A percentile compares a stretch with the other conserved stretches of the same genome.
Evolutionary conservation across 2,113 vertebrate species (phyloP).

Genomic region (Pholis gunnellus): DNA sequence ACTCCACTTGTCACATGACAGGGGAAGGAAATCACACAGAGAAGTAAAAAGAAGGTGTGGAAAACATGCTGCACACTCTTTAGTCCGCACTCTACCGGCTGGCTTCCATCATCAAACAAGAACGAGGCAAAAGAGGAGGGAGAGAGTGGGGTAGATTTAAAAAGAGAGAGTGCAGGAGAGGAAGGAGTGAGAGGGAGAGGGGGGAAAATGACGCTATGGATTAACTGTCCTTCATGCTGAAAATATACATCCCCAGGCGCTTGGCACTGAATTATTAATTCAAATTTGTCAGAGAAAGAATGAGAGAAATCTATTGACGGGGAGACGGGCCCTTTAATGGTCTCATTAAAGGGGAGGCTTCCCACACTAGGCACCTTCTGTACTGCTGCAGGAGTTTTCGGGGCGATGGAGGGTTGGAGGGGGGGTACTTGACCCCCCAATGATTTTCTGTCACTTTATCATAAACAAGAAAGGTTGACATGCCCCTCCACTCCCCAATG

Average conservation of each 20-base stretch:
- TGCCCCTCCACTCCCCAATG: conserved; percentile 52
- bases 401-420: conserved; percentile 58
- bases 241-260: conserved; percentile 87
- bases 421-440: conserved; percentile 82
- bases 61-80: conserved; percentile 57
- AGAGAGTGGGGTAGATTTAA: conserved; percentile 36
- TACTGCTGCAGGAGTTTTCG: conserved; percentile 80
- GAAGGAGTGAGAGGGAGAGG: conserved; percentile 16
- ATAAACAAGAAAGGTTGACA: conserved; percentile 83
- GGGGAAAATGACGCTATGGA: conserved; percentile 83
- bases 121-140: conserved; percentile 23
- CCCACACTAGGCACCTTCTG: conserved; percentile 77
- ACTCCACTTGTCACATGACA: conserved; percentile 48
- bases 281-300: conserved; percentile 87
- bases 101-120: conserved; percentile 69
- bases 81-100: conserved; percentile 71
- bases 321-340: conserved; percentile 85
- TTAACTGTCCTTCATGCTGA: conserved; percentile 89
- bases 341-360: conserved; percentile 85
- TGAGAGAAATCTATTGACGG: conserved; percentile 85
- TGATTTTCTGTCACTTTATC: conserved; percentile 86
- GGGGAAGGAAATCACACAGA: conserved; percentile 31
- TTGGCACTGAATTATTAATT: conserved; percentile 89
- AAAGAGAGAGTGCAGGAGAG: conserved; percentile 31
- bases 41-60: conserved; percentile 39